Evolutionary conservation across 2,113 vertebrate species (phyloP).

Genomic region (Oryzias celebensis): DNA sequence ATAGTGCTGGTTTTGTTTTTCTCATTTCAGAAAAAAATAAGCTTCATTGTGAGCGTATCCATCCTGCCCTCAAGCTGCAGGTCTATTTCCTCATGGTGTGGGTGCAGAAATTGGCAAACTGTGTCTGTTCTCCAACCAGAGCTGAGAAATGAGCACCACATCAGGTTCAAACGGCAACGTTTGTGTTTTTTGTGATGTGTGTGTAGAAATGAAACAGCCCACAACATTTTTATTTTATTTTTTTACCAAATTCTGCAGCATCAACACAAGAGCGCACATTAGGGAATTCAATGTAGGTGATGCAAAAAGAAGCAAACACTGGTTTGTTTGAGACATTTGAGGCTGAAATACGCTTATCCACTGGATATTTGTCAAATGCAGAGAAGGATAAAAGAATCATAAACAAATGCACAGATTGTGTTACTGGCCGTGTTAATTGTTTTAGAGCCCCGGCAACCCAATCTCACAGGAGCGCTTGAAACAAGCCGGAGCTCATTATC

Average conservation of each 20-base stretch:
- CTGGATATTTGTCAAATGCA: too few species aligned
- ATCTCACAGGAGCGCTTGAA: too few species aligned
- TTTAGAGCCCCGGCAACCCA: too few species aligned
- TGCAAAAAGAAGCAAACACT: constrained; percentile 2
- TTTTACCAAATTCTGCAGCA: not conserved
- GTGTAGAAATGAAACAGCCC: too few species aligned
- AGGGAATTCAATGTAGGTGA: not conserved
- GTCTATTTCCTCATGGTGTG: constrained; percentile 1
- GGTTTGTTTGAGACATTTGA: not conserved
- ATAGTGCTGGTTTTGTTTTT: not conserved
- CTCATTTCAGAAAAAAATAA: not conserved
- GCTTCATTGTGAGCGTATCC: not conserved
- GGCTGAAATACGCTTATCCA: too few species aligned
- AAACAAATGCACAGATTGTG: too few species aligned
- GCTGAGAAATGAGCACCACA: not conserved
- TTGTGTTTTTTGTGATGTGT: too few species aligned
- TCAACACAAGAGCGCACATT: not conserved
- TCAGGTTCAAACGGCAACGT: not conserved
- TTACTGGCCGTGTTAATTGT: too few species aligned
- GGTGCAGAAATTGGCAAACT: not conserved
- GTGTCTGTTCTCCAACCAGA: not conserved
- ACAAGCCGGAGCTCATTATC: too few species aligned
- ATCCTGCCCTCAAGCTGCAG: not conserved
- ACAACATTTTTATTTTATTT: too few species aligned
- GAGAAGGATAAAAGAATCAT: too few species aligned